Percentiles rank a stretch among this genome's conserved stretches.
Evolutionary conservation across 53 echinoderm and acorn worm genomes (phyloP).

Genomic region (Antedon mediterranea): DNA sequence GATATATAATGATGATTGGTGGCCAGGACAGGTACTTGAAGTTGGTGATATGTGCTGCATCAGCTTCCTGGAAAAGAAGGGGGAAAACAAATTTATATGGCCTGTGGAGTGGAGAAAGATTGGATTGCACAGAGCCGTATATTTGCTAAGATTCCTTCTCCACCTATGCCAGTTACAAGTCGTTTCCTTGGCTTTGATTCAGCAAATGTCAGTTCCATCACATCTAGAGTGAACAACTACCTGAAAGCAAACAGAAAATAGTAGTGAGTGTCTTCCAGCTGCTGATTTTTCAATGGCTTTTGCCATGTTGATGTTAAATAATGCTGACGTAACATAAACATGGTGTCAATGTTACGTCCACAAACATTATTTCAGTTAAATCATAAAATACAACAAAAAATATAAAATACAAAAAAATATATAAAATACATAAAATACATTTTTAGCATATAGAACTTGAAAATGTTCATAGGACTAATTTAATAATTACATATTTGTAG

Average conservation of each 20-base stretch:
- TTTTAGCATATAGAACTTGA: too few species aligned
- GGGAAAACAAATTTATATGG: constrained; percentile 24
- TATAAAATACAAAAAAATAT: too few species aligned
- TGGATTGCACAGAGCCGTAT: constrained; percentile 28
- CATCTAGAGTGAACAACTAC: constrained; percentile 16
- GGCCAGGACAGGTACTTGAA: constrained; percentile 32
- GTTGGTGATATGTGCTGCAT: constrained; percentile 13
- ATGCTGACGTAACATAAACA: too few species aligned
- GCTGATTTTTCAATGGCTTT: too few species aligned
- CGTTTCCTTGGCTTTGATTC: constrained; percentile 25
- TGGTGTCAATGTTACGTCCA: too few species aligned
- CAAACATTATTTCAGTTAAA: too few species aligned
- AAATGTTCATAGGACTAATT: too few species aligned
- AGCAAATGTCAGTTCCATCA: constrained; percentile 1
- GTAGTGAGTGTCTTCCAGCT: too few species aligned
- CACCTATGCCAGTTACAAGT: constrained; percentile 27
- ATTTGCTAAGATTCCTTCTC: constrained; percentile 22
- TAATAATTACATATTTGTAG: too few species aligned
- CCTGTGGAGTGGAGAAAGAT: constrained; percentile 24
- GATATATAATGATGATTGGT: constrained; percentile 30
- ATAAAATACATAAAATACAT: too few species aligned
- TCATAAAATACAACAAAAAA: too few species aligned
- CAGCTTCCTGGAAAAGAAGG: constrained; percentile 24
- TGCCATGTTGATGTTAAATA: too few species aligned
- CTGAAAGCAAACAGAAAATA: constrained; percentile 5